phyloP scores from a whole-genome alignment of 2,888 invertebrate genomes.

The Subacronicta megacephala region DNA sequence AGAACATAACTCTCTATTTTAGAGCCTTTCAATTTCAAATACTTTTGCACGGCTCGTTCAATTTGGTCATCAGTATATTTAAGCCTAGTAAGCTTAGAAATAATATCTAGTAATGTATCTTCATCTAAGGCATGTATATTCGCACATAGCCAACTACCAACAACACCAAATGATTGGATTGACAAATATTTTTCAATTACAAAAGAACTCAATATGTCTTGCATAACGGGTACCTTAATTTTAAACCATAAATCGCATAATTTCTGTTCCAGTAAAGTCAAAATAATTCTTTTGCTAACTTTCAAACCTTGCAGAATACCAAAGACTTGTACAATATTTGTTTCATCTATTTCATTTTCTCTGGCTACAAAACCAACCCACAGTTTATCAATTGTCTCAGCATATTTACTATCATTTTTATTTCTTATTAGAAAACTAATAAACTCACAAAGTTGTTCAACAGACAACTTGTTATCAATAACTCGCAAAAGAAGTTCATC shows the following conservation, averaged over 20 bases:
- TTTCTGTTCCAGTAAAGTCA: conserved; percentile 90
- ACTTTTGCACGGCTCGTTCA: conserved; percentile 90
- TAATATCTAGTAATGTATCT: conserved; percentile 86
- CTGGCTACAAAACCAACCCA: conserved; percentile 91
- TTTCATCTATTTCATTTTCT: conserved; percentile 88
- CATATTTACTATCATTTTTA: conserved; percentile 81
- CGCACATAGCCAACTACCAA: conserved; percentile 89
- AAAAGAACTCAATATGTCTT: conserved; percentile 83
- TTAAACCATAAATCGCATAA: conserved; percentile 89
- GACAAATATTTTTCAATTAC: conserved; percentile 77
- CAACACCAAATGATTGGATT: conserved; percentile 77
- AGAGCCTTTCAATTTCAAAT: conserved; percentile 87
- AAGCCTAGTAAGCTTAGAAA: conserved; percentile 87
- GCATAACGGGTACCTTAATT: conserved; percentile 81
- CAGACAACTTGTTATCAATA: conserved; percentile 88
- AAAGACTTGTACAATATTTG: conserved; percentile 89
- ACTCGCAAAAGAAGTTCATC: conserved; percentile 91
- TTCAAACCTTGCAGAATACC: conserved; percentile 88
- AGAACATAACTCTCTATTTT: conserved; percentile 87
- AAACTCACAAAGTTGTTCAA: conserved; percentile 90
- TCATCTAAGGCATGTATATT: conserved; percentile 91
- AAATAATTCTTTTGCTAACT: conserved; percentile 89
- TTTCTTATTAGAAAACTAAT: conserved; percentile 87
- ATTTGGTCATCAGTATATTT: conserved; percentile 89
- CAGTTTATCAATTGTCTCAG: conserved; percentile 90